Percentiles rank a stretch among this genome's conserved stretches.
phyloP scores from a whole-genome alignment of 2,113 vertebrate species.

The Polypterus bichir region DNA sequence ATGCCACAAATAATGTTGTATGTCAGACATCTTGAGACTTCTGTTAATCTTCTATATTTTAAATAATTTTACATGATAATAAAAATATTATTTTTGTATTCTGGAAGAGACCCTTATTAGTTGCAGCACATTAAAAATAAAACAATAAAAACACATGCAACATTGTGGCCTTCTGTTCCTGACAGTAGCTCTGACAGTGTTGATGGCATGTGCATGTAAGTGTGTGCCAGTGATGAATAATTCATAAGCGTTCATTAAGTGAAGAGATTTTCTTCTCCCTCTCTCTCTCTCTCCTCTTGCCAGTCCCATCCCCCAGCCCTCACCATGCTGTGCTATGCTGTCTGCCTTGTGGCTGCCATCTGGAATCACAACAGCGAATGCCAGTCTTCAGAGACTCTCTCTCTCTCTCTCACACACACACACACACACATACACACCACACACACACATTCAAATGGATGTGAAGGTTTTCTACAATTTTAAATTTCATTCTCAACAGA shows the following conservation, averaged over 20 bases:
- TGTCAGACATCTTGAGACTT: too few species aligned
- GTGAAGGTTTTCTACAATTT: too few species aligned
- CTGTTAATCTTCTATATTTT: too few species aligned
- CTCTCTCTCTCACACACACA: too few species aligned
- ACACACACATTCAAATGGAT: too few species aligned
- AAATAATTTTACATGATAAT: too few species aligned
- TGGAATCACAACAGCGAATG: constrained; percentile 60
- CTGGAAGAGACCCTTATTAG: constrained; percentile 24
- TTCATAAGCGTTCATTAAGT: constrained; percentile 24
- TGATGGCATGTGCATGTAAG: constrained; percentile 32
- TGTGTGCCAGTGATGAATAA: constrained; percentile 30
- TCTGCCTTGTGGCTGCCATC: constrained; percentile 66
- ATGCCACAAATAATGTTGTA: too few species aligned
- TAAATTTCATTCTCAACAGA: too few species aligned
- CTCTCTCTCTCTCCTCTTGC: constrained; percentile 12
- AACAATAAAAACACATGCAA: constrained; percentile 50
- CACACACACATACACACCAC: too few species aligned
- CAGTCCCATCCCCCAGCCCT: constrained; percentile 6
- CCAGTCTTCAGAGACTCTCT: constrained; percentile 43
- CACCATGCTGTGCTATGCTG: constrained; percentile 39
- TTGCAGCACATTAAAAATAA: constrained; percentile 47
- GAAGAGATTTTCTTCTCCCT: constrained; percentile 11
- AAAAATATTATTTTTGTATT: too few species aligned
- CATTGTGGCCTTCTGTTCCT: constrained; percentile 52
- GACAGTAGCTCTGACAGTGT: constrained; percentile 40